These are phyloP conservation scores for Halyomorpha halys DNA, from an alignment of 1,140 invertebrate species.

Conservation along the genomic window DNA sequence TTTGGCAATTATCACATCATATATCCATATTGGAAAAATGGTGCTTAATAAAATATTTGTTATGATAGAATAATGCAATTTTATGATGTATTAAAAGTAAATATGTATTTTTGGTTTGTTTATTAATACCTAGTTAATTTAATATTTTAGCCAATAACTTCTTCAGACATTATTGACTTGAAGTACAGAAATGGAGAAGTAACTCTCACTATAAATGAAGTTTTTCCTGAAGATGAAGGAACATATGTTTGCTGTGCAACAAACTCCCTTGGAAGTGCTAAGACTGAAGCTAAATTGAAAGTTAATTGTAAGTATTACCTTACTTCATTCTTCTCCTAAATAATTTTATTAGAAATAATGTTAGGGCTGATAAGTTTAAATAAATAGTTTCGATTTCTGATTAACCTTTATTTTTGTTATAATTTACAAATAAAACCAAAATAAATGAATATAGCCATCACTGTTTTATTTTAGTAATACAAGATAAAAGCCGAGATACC, in stretches of 20 bases:
- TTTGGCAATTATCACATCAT: too few relatives aligned
- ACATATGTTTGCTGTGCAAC: constrained; percentile 77
- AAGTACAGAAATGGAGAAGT: constrained; percentile 84
- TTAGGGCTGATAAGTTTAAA: background rate
- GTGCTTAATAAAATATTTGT: too few relatives aligned
- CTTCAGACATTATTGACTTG: constrained; percentile 75
- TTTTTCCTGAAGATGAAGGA: constrained; percentile 90
- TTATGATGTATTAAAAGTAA: background rate
- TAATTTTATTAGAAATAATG: background rate
- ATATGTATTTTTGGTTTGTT: background rate
- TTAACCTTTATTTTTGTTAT: background rate
- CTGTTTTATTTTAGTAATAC: constrained; percentile 47
- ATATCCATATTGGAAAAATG: too few relatives aligned
- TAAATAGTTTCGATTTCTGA: background rate
- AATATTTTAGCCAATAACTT: constrained; percentile 45
- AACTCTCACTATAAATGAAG: constrained; percentile 74
- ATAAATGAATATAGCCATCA: background rate
- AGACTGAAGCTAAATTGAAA: constrained; percentile 70
- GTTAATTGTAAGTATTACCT: constrained; percentile 61
- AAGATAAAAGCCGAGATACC: constrained; percentile 35
- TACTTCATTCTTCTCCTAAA: background rate
- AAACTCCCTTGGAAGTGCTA: constrained; percentile 74
- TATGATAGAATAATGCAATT: background rate
- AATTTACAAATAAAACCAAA: background rate
- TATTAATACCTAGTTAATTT: background rate